Evolutionary conservation across 2,797 vertebrate genomes (phyloP).

Genomic region (Pantherophis vulpinus): DNA sequence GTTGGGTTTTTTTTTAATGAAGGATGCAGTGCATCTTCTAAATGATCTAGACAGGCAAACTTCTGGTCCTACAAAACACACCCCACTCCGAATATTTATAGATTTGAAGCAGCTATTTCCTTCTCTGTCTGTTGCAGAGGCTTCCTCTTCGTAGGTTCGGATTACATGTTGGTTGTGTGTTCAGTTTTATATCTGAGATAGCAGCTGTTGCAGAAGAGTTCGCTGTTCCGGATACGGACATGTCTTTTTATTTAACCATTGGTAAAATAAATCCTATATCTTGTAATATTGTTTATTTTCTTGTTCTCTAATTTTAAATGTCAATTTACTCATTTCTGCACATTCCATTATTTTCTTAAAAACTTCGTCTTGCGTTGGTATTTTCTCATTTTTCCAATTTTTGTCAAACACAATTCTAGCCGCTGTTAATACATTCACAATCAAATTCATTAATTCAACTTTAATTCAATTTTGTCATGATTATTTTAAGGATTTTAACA

Average conservation of each 20-base stretch:
- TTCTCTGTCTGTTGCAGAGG: slow-evolving; percentile 86
- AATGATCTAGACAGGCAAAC: slow-evolving; percentile 65
- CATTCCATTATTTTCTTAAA: too few species aligned
- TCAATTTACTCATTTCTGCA: too few species aligned
- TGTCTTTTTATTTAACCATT: too few species aligned
- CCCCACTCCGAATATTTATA: slow-evolving; percentile 75
- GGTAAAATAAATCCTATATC: too few species aligned
- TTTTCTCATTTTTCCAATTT: too few species aligned
- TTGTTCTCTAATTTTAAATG: too few species aligned
- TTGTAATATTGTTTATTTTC: too few species aligned
- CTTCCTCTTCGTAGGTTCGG: slow-evolving; percentile 63
- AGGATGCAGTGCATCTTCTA: slow-evolving; percentile 63
- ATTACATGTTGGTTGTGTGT: slow-evolving; percentile 91
- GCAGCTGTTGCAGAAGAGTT: slow-evolving; percentile 95
- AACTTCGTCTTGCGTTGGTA: too few species aligned
- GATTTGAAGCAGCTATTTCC: slow-evolving; percentile 82
- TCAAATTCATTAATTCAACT: too few species aligned
- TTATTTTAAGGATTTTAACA: background rate
- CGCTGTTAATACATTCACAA: too few species aligned
- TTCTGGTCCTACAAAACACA: slow-evolving; percentile 48
- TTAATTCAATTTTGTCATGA: background rate
- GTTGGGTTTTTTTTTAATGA: slow-evolving; percentile 19
- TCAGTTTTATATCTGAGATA: slow-evolving; percentile 92
- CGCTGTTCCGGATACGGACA: slow-evolving; percentile 92
- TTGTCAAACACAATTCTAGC: too few species aligned